Evolutionary conservation across 2,888 invertebrate species (phyloP).

Genomic region (Leptinotarsa tumamoca): DNA sequence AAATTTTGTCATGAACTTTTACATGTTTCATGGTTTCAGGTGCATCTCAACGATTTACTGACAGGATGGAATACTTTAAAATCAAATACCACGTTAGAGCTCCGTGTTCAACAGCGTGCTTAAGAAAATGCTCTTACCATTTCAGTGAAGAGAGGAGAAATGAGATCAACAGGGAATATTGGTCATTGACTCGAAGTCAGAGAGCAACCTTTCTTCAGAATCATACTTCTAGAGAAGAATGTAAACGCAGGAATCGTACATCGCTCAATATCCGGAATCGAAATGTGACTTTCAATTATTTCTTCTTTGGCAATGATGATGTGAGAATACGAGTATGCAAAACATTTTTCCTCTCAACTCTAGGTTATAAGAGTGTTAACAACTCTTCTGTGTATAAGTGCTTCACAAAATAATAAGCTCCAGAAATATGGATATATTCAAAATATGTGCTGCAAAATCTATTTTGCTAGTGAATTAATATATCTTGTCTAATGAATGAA

Average conservation of each 20-base stretch:
- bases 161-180: conserved; percentile 7
- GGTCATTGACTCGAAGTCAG: background rate
- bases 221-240: background rate
- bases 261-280: background rate
- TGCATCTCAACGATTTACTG: background rate
- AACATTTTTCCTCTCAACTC: background rate
- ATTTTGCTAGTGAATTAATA: too few species aligned
- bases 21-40: too few species aligned
- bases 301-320: background rate
- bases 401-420: background rate
- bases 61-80: background rate
- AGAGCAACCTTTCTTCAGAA: background rate
- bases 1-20: too few species aligned
- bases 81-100: background rate
- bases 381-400: background rate
- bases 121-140: background rate
- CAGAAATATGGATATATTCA: too few species aligned
- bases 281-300: conserved; percentile 6
- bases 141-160: background rate
- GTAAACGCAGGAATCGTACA: background rate
- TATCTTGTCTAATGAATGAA: too few species aligned
- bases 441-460: too few species aligned
- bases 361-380: conserved; percentile 3
- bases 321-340: background rate
- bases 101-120: background rate